These are phyloP conservation scores for Matsumyia berberina DNA, from an alignment of 2,888 invertebrate genomes.

Conservation along the genomic window DNA sequence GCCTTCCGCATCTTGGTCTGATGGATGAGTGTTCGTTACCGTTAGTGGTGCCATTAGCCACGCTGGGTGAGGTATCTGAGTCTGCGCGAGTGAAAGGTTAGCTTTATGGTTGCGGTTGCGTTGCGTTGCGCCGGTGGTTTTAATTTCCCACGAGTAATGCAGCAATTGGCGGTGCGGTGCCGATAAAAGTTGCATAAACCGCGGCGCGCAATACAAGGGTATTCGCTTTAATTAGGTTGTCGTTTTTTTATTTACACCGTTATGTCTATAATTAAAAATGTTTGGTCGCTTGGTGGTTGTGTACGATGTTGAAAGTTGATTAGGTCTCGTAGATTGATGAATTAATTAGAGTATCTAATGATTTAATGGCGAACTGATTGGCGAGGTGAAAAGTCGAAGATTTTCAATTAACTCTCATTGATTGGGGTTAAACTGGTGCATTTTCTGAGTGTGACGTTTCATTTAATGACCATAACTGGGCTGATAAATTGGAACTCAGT, in stretches of 20 bases:
- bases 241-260: not conserved
- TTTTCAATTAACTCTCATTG: not conserved
- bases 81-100: conserved; percentile 65
- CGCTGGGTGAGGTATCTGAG: conserved; percentile 24
- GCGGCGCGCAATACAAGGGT: conserved; percentile 17
- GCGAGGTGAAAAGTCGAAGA: not conserved
- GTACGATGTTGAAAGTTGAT: not conserved
- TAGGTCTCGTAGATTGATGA: conserved; percentile 8
- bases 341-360: conserved; percentile 26
- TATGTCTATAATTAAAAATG: not conserved
- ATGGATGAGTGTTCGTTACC: conserved; percentile 62
- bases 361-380: conserved; percentile 7
- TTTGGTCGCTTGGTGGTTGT: not conserved
- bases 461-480: too few relatives aligned
- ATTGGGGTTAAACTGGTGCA: not conserved
- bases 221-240: conserved; percentile 4
- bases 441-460: not conserved
- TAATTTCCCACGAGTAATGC: conserved; percentile 73
- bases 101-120: conserved; percentile 33
- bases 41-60: conserved; percentile 47
- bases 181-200: conserved; percentile 47
- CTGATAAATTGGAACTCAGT: too few relatives aligned
- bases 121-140: conserved; percentile 57
- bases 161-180: conserved; percentile 14
- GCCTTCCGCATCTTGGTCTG: conserved; percentile 54